Evolutionary conservation across 2,888 invertebrate genomes (phyloP).

Genomic region (Eugnorisma glareosa): DNA sequence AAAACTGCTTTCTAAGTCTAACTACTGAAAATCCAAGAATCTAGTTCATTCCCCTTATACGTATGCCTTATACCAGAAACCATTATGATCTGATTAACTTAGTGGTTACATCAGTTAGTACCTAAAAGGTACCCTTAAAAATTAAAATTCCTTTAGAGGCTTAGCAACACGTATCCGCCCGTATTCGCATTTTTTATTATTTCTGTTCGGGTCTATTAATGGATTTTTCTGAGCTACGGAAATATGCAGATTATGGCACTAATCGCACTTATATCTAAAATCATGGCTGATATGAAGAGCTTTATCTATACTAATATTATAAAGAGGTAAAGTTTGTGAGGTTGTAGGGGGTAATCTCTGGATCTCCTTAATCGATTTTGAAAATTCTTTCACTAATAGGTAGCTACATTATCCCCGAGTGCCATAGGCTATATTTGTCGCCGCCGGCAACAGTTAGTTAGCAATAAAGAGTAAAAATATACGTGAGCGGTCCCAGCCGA

Average conservation of each 20-base stretch:
- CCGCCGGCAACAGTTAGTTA: no score
- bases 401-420: no score
- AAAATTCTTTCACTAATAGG: no score
- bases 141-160: slow-evolving; percentile 14
- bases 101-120: slow-evolving; percentile 57
- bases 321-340: no score
- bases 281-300: not conserved
- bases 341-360: no score
- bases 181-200: not conserved
- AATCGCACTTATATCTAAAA: not conserved
- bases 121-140: slow-evolving; percentile 46
- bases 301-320: no score
- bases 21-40: not conserved
- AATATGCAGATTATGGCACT: not conserved
- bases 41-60: not conserved
- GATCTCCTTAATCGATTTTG: no score
- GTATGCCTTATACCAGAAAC: slow-evolving; percentile 51
- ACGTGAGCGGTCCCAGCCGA: not conserved
- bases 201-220: not conserved
- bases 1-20: no score
- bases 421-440: no score
- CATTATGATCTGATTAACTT: slow-evolving; percentile 62
- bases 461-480: no score
- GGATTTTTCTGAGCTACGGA: not conserved
- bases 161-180: not conserved